Evolutionary conservation across 1,140 invertebrate genomes (phyloP), one percentile per base, ranked within the genome.

Genomic region (Drosophila prosaltans): DNA sequence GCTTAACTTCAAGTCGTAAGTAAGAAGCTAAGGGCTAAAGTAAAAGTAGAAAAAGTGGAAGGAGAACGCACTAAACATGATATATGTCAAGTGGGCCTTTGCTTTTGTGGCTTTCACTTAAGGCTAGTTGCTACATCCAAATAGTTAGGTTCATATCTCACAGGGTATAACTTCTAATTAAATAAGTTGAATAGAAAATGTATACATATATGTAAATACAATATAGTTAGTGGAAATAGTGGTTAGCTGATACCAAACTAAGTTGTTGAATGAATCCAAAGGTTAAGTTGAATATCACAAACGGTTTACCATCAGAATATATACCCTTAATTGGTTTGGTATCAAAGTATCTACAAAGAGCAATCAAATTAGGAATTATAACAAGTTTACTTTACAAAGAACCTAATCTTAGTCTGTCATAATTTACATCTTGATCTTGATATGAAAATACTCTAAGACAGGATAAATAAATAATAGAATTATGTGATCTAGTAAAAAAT

Each of bases 1-100:
- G 57, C 57, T 39, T 59, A 59, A 59, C 30, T 59, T 32, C 16
- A 59, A 59, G 57, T 32, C 57, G 30, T 59, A 59, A 59, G 36
- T 32, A 39, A 59, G 57, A 39, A 36, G 16, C 30, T 16, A 11
- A 21, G 30, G 30, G 26, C 8, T 28, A 39, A n/a, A 26, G n/a
- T 41, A 9, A 5, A 36, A 16, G 58, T 10, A 26, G 40, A 16
- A 43, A 24, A 26, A 62, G 21, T 41, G 60, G 36, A 45, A 62
- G 60, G 39, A 62, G 41, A 21, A 26, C 45, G 21, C 60, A 62
- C 40, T 43, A 32, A 43, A 64, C 41, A 30, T 32, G 24, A 64
- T 48, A 64, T 64, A 64, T 64, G 61, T 32, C 61, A 64, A 64
- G 43, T 45, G 41, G 41, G 61, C 32, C 40, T 51, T 45, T 43